Evolutionary conservation across 2,113 vertebrate species (phyloP).

Genomic region (Excalfactoria chinensis): DNA sequence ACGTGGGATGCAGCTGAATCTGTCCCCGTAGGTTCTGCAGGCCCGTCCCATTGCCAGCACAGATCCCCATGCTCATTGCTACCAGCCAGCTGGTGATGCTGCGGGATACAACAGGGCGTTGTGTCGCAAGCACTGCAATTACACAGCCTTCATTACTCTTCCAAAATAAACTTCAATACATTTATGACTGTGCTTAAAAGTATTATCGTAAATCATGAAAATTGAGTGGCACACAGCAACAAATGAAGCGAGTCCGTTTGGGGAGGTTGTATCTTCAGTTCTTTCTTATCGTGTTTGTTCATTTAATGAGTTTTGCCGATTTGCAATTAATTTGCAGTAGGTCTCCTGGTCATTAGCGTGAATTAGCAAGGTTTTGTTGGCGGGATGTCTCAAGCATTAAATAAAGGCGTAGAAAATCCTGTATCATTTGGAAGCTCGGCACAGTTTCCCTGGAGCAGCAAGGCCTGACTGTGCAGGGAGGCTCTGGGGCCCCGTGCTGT

Average conservation of each 20-base stretch:
- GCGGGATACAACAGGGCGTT: background rate
- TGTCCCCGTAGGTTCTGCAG: background rate
- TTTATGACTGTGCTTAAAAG: conserved; percentile 25
- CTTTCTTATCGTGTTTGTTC: conserved; percentile 34
- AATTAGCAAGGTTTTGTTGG: conserved; percentile 49
- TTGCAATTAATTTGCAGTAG: conserved; percentile 55
- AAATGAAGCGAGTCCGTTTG: background rate
- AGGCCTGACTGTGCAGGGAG: background rate
- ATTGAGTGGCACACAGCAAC: background rate
- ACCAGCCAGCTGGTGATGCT: background rate
- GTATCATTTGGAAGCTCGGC: background rate
- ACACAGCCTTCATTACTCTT: background rate
- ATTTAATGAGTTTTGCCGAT: conserved; percentile 57
- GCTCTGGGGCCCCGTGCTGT: background rate
- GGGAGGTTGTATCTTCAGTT: background rate
- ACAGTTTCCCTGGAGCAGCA: background rate
- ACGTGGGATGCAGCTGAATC: background rate
- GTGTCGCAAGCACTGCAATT: background rate
- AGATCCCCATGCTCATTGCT: background rate
- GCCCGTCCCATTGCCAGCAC: background rate
- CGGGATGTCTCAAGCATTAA: background rate
- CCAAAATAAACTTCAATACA: background rate
- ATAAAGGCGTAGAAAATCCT: background rate
- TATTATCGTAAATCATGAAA: conserved; percentile 37
- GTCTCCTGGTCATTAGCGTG: conserved; percentile 31